Conservation (phyloP, 2,113 vertebrate genomes). For the Monopterus albus region DNA sequence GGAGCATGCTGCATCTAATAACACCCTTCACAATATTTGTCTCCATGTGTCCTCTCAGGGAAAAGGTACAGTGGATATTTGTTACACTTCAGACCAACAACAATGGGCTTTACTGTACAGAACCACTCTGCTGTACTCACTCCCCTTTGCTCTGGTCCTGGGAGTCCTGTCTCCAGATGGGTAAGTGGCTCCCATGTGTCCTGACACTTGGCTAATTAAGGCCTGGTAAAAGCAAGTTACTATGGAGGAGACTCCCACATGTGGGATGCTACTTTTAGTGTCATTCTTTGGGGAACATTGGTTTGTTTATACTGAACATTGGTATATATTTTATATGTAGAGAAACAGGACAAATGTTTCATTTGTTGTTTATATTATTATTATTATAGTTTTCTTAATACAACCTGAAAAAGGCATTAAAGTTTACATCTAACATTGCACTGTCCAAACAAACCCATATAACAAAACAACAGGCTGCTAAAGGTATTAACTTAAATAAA, state of each 20-base stretch:
- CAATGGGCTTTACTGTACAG: slow-evolving; percentile 44
- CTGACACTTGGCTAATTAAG: slow-evolving; percentile 70
- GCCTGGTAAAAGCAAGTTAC: slow-evolving; percentile 66
- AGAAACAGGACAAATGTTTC: background rate
- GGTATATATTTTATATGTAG: slow-evolving; percentile 33
- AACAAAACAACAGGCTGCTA: no score
- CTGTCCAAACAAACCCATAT: background rate
- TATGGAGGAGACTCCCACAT: slow-evolving; percentile 66
- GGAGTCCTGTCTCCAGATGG: slow-evolving; percentile 50
- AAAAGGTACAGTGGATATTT: slow-evolving; percentile 65
- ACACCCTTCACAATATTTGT: slow-evolving; percentile 78
- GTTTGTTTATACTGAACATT: slow-evolving; percentile 23
- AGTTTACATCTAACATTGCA: background rate
- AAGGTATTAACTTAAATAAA: no score
- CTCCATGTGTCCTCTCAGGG: slow-evolving; percentile 52
- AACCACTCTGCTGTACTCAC: slow-evolving; percentile 5
- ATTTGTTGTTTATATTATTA: slow-evolving; percentile 4
- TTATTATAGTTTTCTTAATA: background rate
- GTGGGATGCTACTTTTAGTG: slow-evolving; percentile 72
- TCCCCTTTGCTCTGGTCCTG: slow-evolving; percentile 30
- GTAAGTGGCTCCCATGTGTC: slow-evolving; percentile 56
- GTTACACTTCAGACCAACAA: slow-evolving; percentile 41
- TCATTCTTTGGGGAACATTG: slow-evolving; percentile 46
- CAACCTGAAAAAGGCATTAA: background rate
- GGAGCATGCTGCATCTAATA: slow-evolving; percentile 37